Evolutionary conservation across 2,888 invertebrate species (phyloP).

Genomic region (Crocallis elinguaria): DNA sequence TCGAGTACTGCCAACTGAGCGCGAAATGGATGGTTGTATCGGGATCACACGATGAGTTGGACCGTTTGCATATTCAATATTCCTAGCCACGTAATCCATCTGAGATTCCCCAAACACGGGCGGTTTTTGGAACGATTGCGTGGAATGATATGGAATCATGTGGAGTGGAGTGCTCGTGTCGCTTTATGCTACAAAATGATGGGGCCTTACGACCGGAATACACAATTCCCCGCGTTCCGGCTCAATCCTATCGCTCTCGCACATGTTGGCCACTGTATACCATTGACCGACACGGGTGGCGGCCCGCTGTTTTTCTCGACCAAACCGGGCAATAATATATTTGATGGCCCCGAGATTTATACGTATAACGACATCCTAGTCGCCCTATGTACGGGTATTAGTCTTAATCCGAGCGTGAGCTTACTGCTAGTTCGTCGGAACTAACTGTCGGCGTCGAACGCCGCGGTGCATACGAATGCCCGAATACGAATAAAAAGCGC

Average conservation of each 20-base stretch:
- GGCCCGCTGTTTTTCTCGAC: slow-evolving; percentile 26
- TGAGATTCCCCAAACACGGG: too few relatives aligned
- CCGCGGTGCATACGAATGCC: slow-evolving; percentile 67
- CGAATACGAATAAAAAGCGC: slow-evolving; percentile 50
- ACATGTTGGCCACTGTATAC: slow-evolving; percentile 35
- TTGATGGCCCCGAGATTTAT: slow-evolving; percentile 37
- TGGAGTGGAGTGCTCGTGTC: neutral
- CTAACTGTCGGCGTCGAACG: slow-evolving; percentile 58
- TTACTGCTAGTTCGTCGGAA: slow-evolving; percentile 71
- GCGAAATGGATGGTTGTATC: too few relatives aligned
- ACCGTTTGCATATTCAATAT: too few relatives aligned
- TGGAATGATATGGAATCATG: too few relatives aligned
- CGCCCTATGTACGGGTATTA: slow-evolving; percentile 46
- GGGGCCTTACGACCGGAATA: slow-evolving; percentile 21
- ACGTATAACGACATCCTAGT: slow-evolving; percentile 37
- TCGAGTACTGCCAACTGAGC: too few relatives aligned
- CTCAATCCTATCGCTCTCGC: slow-evolving; percentile 16
- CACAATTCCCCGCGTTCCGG: slow-evolving; percentile 30
- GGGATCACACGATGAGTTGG: too few relatives aligned
- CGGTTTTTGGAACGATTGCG: too few relatives aligned
- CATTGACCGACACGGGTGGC: slow-evolving; percentile 30
- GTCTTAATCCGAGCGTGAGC: slow-evolving; percentile 48
- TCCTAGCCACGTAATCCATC: too few relatives aligned
- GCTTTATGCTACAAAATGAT: slow-evolving; percentile 12
- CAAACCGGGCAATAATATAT: slow-evolving; percentile 41